Conservation (phyloP, 2,888 invertebrate species). For the Temnothorax rugatulus region DNA sequence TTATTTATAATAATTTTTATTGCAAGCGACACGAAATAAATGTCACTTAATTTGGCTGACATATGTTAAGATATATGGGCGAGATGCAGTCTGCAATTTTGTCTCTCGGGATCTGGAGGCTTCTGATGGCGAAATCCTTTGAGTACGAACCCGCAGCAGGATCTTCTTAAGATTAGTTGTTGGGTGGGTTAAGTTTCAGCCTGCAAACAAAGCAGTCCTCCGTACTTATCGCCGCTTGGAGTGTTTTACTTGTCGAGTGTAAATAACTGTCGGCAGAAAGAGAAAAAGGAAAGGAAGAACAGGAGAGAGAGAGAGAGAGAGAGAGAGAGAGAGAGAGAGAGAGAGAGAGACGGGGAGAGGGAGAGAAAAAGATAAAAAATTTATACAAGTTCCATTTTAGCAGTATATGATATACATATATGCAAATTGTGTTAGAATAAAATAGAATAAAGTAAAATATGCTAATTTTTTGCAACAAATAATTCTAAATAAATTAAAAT, state of each 20-base stretch:
- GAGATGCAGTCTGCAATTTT: constrained; percentile 52
- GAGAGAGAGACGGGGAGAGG: background rate
- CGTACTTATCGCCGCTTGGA: constrained; percentile 65
- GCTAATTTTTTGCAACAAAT: background rate
- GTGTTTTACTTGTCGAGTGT: constrained; percentile 67
- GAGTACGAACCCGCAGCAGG: constrained; percentile 72
- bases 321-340: background rate
- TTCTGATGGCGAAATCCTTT: constrained; percentile 62
- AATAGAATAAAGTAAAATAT: background rate
- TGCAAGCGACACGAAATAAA: constrained; percentile 16
- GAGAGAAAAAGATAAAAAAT: constrained; percentile 33
- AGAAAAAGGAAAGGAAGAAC: background rate
- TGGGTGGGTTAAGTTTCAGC: constrained; percentile 72
- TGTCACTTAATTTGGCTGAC: constrained; percentile 44
- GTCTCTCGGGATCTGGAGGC: constrained; percentile 43
- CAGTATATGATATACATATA: constrained; percentile 36
- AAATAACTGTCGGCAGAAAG: constrained; percentile 62
- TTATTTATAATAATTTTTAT: constrained; percentile 37
- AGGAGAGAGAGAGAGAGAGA: background rate
- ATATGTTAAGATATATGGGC: constrained; percentile 33
- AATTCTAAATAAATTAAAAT: background rate
- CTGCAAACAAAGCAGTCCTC: constrained; percentile 72
- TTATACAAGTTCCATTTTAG: constrained; percentile 59
- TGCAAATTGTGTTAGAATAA: constrained; percentile 23
- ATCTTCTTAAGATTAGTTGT: constrained; percentile 76